Conservation (phyloP, 2,797 vertebrate genomes). For the Pangasius macronema region DNA sequence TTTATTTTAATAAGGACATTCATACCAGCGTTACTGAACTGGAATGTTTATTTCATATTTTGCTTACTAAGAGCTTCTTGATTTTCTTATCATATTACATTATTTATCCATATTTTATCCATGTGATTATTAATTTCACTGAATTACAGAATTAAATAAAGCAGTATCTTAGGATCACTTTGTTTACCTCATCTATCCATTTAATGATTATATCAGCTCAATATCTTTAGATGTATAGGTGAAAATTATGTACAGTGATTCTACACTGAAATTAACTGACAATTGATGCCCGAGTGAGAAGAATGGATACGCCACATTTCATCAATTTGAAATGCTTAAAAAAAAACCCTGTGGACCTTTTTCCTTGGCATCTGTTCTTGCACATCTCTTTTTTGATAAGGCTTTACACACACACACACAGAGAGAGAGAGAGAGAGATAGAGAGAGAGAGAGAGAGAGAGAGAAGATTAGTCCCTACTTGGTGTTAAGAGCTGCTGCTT, state of each 20-base stretch:
- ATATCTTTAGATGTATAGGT: background rate
- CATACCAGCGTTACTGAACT: background rate
- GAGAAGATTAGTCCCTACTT: conserved; percentile 10
- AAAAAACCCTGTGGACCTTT: background rate
- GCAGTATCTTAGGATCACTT: background rate
- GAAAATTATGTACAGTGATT: background rate
- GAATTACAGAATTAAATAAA: background rate
- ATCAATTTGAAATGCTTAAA: background rate
- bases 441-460: background rate
- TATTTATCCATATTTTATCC: background rate
- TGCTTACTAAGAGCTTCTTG: background rate
- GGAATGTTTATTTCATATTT: background rate
- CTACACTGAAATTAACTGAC: background rate
- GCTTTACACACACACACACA: conserved; percentile 3
- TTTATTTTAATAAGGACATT: conserved; percentile 15
- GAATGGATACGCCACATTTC: background rate
- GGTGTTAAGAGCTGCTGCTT: conserved; percentile 12
- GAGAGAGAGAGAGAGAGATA: background rate
- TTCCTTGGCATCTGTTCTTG: background rate
- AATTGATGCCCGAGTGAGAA: background rate
- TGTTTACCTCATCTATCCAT: background rate
- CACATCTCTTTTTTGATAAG: background rate
- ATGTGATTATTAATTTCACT: background rate
- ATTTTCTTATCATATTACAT: background rate
- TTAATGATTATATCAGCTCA: background rate